Base-by-base conservation (phyloP, 1,140 invertebrate genomes). In the Drosophila mojavensis region DNA sequence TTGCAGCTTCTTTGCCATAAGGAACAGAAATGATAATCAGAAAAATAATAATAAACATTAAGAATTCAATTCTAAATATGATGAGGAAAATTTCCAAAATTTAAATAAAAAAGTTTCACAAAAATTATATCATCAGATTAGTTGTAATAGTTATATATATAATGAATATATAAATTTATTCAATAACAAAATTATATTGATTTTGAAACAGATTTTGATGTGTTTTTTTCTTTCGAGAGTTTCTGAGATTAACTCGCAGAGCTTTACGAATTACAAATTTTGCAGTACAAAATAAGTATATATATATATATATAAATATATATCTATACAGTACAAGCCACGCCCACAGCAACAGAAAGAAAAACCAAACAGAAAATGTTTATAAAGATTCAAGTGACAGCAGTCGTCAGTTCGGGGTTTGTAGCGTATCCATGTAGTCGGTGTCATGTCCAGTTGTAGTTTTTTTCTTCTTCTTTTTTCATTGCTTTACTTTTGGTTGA, bases 1-100 rank as follows among this genome's bases (percentile, higher is more conserved):
- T 51, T 82, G 83, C 83, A 82, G 73, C 75, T 86, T 88, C 79
- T 88, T 82, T 86, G 83, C 76, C 78, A 53, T 86, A 86, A 86
- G 83, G 83, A 86, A 86, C 83, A 86, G 76, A 88, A 86, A 75
- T 62, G 50, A 69, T 55, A 74, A 69, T 69, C 58, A 56, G 17
- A 77, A 85, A 47, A 47, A 47, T 11, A 47, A 17, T 17, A 17
- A 47, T 24, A 24, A 17, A 78, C 39, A 61, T 83, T 83, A 88
- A 72, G 83, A 86, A 71, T 75, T 75, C 73, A 79, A 88, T 86
- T 88, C 83, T 88, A 85, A 85, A 79, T 67, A 63, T 81, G 81
- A 86, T 81, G 62, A 59, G 56, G 64, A 67, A 67, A 81, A 47
- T 17, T 47, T 81, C 68, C 65, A 78, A 79, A 82, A 26, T 13